Conservation (phyloP, 23 tunicate species). For the Corella eumyota region DNA sequence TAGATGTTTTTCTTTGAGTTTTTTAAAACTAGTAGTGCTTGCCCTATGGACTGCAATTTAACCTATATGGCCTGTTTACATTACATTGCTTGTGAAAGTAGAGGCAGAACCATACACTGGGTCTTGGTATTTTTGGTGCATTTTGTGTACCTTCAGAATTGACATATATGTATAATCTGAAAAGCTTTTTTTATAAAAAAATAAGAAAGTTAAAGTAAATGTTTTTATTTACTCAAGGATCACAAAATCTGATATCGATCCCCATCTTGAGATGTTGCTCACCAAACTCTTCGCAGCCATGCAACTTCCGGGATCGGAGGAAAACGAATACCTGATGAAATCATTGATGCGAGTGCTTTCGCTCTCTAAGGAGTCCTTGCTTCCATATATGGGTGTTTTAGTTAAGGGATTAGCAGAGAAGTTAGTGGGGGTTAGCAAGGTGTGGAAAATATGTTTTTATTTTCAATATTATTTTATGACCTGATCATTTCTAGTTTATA, state of each 20-base stretch:
- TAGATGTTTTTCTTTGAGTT: too few relatives aligned
- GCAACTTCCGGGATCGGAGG: slow-evolving; percentile 48
- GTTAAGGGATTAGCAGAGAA: slow-evolving; percentile 63
- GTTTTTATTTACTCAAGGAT: slow-evolving; percentile 13
- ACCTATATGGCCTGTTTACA: too few relatives aligned
- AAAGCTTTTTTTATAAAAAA: too few relatives aligned
- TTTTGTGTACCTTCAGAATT: too few relatives aligned
- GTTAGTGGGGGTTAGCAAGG: slow-evolving; percentile 46
- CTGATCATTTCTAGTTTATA: too few relatives aligned
- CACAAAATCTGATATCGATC: slow-evolving; percentile 37
- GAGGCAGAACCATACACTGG: too few relatives aligned
- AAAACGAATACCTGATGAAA: slow-evolving; percentile 90
- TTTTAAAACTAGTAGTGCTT: too few relatives aligned
- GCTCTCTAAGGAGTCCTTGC: slow-evolving; percentile 27
- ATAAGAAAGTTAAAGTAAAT: background rate
- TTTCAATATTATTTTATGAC: background rate
- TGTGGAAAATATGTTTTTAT: background rate
- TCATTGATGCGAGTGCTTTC: slow-evolving; percentile 65
- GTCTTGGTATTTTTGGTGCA: too few relatives aligned
- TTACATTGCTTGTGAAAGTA: too few relatives aligned
- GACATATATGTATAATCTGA: too few relatives aligned
- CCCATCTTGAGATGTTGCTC: slow-evolving; percentile 42
- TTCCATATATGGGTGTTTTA: slow-evolving; percentile 51
- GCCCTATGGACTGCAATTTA: too few relatives aligned
- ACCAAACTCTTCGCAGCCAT: slow-evolving; percentile 42